Base-by-base conservation (phyloP, 2,888 invertebrate species). In the Drosophila setosimentum region DNA sequence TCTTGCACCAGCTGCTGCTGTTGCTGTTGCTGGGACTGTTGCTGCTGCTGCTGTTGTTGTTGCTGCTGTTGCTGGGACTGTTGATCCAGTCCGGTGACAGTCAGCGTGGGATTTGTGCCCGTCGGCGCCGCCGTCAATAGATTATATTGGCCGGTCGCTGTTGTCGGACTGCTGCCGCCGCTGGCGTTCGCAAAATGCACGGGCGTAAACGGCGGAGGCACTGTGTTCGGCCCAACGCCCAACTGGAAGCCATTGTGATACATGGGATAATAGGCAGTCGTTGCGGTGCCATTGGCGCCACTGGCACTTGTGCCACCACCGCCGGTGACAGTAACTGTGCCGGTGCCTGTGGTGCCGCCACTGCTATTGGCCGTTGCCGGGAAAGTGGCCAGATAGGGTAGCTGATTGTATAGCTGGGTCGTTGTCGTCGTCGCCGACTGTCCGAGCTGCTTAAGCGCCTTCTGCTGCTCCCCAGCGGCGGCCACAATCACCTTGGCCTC, bases 191-290 rank as follows among this genome's bases (percentile, higher is more conserved):
- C 78, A 79, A 93, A 93, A 65, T 93, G 93, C 37, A 93, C 93
- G 8, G 93, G 93, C 4, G 93, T 93, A 65, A 93, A 93, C 11
- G 93, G 93, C 30, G 93, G 93, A 73, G 93, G 93, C 63, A 92
- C 92, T 33, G 92, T 84, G 60, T 92, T 93, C 27, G 93, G 93
- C 18, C 92, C 91, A 65, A 93, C 92, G 29, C 92, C 89, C 59
- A 93, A 65, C 71, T 93, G 93, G 85, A 93, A 93, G 75, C 93
- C 93, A 83, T 93, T 93, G 68, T 93, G 93, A 82, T 93, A 93
- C 93, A 93, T 93, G 21, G 93, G 93, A 87, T 93, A 93, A 68
- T 93, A 93, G 54, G 91, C 82, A 59, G 91, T 83, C 27, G 91
- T 86, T 42, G 87, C 76, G 21, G 87, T 78, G 37, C 82, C 74